phyloP scores from a whole-genome alignment of 2,797 vertebrate species.

The Sphaeramia orbicularis region DNA sequence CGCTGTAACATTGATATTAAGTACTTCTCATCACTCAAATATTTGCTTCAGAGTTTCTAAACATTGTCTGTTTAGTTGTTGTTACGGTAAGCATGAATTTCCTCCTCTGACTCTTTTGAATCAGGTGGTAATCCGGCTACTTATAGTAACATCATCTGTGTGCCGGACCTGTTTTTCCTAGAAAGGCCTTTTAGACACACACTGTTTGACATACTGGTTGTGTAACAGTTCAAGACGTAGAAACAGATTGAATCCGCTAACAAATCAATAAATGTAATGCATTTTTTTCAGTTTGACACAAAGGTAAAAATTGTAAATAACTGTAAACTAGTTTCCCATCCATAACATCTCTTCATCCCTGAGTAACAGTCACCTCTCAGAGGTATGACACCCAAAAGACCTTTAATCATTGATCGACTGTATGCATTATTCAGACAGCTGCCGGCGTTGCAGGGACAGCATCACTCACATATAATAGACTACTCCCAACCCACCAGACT shows the following conservation, averaged over 20 bases:
- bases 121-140: neutral
- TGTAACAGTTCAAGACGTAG: slow-evolving; percentile 2
- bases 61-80: neutral
- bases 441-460: slow-evolving; percentile 47
- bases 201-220: neutral
- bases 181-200: slow-evolving; percentile 21
- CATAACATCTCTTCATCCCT: neutral
- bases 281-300: too few species aligned
- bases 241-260: neutral
- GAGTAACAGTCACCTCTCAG: slow-evolving; percentile 35
- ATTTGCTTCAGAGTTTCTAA: neutral
- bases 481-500: slow-evolving; percentile 9
- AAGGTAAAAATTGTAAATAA: neutral
- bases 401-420: slow-evolving; percentile 79
- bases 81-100: neutral
- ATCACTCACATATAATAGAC: slow-evolving; percentile 17
- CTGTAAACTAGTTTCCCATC: neutral
- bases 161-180: slow-evolving; percentile 7
- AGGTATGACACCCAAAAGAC: slow-evolving; percentile 56
- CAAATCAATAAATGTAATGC: too few species aligned
- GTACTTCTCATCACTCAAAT: neutral
- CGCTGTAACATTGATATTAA: neutral
- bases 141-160: slow-evolving; percentile 40
- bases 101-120: slow-evolving; percentile 16
- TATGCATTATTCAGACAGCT: slow-evolving; percentile 73